Base-by-base conservation (phyloP, 2,888 invertebrate species). In the Nebria salina region DNA sequence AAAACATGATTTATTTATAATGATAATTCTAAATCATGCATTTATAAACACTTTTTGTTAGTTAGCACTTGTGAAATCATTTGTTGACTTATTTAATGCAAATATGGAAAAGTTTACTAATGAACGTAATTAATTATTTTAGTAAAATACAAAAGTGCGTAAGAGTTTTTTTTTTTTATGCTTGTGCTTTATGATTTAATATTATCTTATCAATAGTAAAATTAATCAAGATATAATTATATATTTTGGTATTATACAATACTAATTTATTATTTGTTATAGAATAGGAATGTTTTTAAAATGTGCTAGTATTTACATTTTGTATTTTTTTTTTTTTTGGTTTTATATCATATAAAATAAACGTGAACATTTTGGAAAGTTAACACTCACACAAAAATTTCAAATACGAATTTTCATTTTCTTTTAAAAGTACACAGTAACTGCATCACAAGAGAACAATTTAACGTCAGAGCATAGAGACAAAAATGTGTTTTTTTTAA, bases 131-230 rank as follows among this genome's bases (percentile, higher is more conserved):
- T 76, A 81, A 81, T 81, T 76, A 76, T 81, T 81, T 76, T 81
- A 81, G 81, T 81, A 81, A 81, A 81, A 81, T 81, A 81, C 81
- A 81, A 81, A 81, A 81, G 81, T 81, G 81, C 81, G 81, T 81
- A 80, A 76, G 76, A 76, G 72, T 81, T 81, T 76, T 54, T 20
- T 54, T 20, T 20, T 34, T 25, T 68, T 81, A 76, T 81, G 76
- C 81, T 81, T 76, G 81, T 81, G 81, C 81, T 76, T 72, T 76
- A 81, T 76, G 76, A 81, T 81, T 81, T 81, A 81, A 76, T 81
- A 81, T 81, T 76, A 76, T 72, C 76, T 81, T 81, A 81, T 75
- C 65, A 75, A 75, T 81, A 81, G 76, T 81, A 76, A 81, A 80
- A 81, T 68, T 81, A 81, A 81, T 81, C 72, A 81, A 81, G 81